Evolutionary conservation across 2,888 invertebrate species (phyloP).

Genomic region (Machimus rusticus): DNA sequence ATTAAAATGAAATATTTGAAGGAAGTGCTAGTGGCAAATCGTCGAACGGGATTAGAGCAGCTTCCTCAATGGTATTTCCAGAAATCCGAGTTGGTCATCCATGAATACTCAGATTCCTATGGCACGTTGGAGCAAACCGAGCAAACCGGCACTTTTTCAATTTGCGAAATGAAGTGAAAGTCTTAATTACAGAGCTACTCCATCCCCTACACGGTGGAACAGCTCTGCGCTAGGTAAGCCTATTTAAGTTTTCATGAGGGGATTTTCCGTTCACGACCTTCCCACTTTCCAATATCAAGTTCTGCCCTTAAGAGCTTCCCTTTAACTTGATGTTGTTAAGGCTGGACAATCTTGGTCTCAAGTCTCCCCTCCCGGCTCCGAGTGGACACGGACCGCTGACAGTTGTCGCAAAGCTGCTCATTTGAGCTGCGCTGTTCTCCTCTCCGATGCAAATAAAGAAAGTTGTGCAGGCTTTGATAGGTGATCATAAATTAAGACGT

Average conservation of each 20-base stretch:
- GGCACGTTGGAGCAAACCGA: neutral
- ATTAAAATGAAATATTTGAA: neutral
- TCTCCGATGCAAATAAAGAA: neutral
- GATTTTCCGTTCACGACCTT: neutral
- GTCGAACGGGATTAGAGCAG: neutral
- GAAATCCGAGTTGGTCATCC: neutral
- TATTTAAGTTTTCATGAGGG: neutral
- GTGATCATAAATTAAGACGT: neutral
- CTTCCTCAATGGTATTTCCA: neutral
- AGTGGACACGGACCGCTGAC: neutral
- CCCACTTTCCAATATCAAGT: neutral
- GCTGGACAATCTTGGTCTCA: neutral
- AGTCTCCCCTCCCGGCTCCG: neutral
- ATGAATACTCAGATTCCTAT: constrained; percentile 16
- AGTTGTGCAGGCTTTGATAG: neutral
- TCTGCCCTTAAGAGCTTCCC: neutral
- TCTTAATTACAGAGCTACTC: neutral
- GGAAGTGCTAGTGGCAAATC: neutral
- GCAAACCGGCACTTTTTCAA: neutral
- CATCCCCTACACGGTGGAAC: neutral
- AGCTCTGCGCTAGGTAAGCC: neutral
- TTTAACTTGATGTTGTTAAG: neutral
- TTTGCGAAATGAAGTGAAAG: constrained; percentile 16
- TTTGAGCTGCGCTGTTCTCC: neutral
- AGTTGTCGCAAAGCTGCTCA: neutral